phyloP scores from a whole-genome alignment of 2,888 invertebrate species.

The Frankliniella fusca region DNA sequence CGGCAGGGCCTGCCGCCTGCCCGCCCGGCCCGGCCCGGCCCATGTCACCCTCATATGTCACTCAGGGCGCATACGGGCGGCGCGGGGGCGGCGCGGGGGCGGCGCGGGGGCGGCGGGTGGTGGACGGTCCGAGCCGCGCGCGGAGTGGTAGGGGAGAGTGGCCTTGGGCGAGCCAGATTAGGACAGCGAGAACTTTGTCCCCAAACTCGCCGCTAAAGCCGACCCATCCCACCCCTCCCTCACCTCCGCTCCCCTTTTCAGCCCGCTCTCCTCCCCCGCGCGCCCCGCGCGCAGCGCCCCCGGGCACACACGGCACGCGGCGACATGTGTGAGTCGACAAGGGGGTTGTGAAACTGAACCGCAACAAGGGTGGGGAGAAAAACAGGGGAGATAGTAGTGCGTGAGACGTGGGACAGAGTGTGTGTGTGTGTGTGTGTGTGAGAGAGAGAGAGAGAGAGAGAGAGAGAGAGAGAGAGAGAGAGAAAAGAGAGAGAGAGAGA shows the following conservation, averaged over 20 bases:
- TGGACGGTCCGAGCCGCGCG: no score
- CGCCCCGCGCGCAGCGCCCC: neutral
- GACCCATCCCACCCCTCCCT: neutral
- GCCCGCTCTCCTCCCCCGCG: neutral
- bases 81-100: neutral
- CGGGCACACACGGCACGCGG: neutral
- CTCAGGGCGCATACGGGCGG: neutral
- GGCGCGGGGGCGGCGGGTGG: no score
- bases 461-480: no score
- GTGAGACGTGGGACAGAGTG: neutral
- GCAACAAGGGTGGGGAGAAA: neutral
- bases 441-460: neutral
- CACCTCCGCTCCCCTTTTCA: neutral
- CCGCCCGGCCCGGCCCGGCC: no score
- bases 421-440: neutral
- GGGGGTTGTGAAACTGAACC: neutral
- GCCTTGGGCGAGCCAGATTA: no score
- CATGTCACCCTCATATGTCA: constrained; percentile 6
- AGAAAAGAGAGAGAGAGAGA: no score
- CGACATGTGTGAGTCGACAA: constrained; percentile 12
- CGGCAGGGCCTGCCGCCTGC: no score
- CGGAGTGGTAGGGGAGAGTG: no score
- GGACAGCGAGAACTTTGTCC: neutral
- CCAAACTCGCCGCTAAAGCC: no score
- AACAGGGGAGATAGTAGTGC: no score